A percentile compares a stretch with the other conserved stretches of the same genome.
Conservation (phyloP, 2,113 vertebrate species). For the Zapus hudsonius region DNA sequence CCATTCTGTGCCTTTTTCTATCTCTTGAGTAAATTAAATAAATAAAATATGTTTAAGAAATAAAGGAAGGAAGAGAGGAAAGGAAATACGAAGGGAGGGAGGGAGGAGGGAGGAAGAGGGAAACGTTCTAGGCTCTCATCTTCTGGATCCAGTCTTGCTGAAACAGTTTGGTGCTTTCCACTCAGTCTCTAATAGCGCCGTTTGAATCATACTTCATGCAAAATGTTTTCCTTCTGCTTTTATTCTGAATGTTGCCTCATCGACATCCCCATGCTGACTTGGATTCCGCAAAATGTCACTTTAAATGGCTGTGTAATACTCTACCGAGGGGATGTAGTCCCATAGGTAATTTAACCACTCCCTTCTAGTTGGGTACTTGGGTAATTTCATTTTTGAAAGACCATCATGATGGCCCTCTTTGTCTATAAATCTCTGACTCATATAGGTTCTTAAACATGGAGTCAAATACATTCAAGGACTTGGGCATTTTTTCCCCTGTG, state of each 20-base stretch:
- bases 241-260: neutral
- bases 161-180: neutral
- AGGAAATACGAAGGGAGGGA: too few relatives aligned
- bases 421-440: neutral
- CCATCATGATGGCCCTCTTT: neutral
- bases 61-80: neutral
- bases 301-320: slow-evolving; percentile 17
- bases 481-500: neutral
- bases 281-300: neutral
- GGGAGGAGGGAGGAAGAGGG: too few relatives aligned
- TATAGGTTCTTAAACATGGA: neutral
- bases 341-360: neutral
- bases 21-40: too few relatives aligned
- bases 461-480: neutral
- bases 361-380: neutral
- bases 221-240: neutral
- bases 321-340: neutral
- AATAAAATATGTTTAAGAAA: too few relatives aligned
- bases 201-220: neutral
- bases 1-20: too few relatives aligned
- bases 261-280: neutral
- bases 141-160: too few relatives aligned
- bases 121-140: too few relatives aligned
- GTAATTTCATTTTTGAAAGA: neutral
- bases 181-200: neutral